Conservation (phyloP, 2,888 invertebrate species). For the Polietes domitor region DNA sequence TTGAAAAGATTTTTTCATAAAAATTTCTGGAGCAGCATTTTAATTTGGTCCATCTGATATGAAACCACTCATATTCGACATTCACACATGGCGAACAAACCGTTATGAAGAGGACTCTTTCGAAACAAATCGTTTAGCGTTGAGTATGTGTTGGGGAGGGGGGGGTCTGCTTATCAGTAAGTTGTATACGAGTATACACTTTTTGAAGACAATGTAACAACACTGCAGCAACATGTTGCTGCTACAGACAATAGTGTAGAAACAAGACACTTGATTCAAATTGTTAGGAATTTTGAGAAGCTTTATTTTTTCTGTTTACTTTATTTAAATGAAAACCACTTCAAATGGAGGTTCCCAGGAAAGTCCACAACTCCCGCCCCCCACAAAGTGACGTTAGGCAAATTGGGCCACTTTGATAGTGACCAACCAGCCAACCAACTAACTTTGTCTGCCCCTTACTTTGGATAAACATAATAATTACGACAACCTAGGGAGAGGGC, state of each 20-base stretch:
- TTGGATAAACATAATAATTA: slow-evolving; percentile 7
- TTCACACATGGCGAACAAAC: no score
- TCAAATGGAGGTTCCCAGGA: not conserved
- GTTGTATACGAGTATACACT: not conserved
- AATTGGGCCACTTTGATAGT: slow-evolving; percentile 15
- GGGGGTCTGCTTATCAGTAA: not conserved
- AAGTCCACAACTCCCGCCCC: not conserved
- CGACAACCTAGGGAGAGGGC: not conserved
- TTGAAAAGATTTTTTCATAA: no score
- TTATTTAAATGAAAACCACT: not conserved
- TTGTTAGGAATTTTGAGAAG: not conserved
- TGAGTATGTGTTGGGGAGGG: no score
- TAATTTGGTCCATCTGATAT: no score
- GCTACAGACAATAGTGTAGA: no score
- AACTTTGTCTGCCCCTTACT: not conserved
- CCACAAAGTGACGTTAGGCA: not conserved
- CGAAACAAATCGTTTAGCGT: no score
- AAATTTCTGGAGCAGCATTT: no score
- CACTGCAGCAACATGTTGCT: not conserved
- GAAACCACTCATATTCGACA: no score
- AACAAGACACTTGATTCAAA: not conserved
- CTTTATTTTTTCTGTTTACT: slow-evolving; percentile 1
- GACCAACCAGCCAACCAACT: not conserved
- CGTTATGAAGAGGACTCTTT: no score
- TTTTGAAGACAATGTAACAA: not conserved